Conservation (phyloP, 2,113 vertebrate genomes). For the Pollachius pollachius region DNA sequence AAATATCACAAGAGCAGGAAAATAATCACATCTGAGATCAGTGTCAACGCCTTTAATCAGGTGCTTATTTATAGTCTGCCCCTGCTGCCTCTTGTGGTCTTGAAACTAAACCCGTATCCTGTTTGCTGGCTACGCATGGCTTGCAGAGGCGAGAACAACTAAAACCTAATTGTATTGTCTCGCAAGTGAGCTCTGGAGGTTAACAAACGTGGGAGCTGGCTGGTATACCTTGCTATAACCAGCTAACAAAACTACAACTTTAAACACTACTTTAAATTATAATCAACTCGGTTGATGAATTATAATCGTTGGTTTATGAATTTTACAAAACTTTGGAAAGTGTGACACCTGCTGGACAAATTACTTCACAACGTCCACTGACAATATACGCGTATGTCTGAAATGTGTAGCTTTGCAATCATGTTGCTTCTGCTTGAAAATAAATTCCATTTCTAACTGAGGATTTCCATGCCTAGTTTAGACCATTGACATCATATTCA, state of each 20-base stretch:
- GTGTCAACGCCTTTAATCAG: conserved; percentile 48
- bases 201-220: too few relatives aligned
- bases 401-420: too few relatives aligned
- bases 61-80: conserved; percentile 39
- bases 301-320: background rate
- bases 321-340: background rate
- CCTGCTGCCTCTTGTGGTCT: conserved; percentile 21
- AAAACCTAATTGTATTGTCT: too few relatives aligned
- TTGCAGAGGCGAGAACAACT: too few relatives aligned
- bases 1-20: background rate
- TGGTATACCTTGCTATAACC: too few relatives aligned
- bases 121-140: conserved; percentile 5
- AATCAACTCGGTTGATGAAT: background rate
- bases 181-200: too few relatives aligned
- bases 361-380: background rate
- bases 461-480: too few relatives aligned
- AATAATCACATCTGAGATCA: conserved; percentile 26
- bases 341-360: background rate
- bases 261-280: background rate
- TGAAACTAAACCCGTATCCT: background rate
- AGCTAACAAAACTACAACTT: too few relatives aligned
- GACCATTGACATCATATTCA: too few relatives aligned
- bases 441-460: too few relatives aligned
- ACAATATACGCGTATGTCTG: too few relatives aligned
- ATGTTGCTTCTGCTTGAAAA: too few relatives aligned